phyloP scores from a whole-genome alignment of 2,888 invertebrate genomes.

The Limnephilus marmoratus region DNA sequence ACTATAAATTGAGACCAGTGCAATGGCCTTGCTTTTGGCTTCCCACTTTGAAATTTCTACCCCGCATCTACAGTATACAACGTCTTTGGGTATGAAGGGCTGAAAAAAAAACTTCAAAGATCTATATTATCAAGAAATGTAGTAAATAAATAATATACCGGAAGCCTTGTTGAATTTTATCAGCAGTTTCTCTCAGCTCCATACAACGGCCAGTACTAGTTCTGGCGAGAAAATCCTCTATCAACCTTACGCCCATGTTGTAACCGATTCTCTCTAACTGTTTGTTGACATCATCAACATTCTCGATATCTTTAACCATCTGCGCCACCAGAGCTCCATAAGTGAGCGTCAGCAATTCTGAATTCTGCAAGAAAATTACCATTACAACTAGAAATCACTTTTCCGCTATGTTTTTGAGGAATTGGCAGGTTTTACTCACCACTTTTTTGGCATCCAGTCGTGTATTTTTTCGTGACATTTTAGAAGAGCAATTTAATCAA shows the following conservation, averaged over 20 bases:
- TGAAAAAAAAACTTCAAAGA: neutral
- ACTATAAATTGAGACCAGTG: too few species aligned
- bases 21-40: too few species aligned
- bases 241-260: slow-evolving; percentile 97
- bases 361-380: slow-evolving; percentile 81
- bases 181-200: slow-evolving; percentile 98
- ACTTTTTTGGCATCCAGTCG: slow-evolving; percentile 88
- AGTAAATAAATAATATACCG: slow-evolving; percentile 69
- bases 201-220: slow-evolving; percentile 93
- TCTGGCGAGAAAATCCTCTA: slow-evolving; percentile 97
- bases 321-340: slow-evolving; percentile 99
- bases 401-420: neutral
- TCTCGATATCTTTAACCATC: slow-evolving; percentile 97
- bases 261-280: slow-evolving; percentile 97
- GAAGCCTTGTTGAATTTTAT: slow-evolving; percentile 91
- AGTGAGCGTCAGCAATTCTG: slow-evolving; percentile 96
- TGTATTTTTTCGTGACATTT: slow-evolving; percentile 84
- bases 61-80: too few species aligned
- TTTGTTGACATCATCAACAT: slow-evolving; percentile 97
- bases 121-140: neutral
- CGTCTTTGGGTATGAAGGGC: too few species aligned
- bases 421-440: slow-evolving; percentile 73
- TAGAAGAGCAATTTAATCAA: slow-evolving; percentile 54
- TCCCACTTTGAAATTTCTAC: too few species aligned
- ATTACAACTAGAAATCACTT: neutral